Conservation (phyloP, 2,797 vertebrate species). For the Sebastes miniatus region DNA sequence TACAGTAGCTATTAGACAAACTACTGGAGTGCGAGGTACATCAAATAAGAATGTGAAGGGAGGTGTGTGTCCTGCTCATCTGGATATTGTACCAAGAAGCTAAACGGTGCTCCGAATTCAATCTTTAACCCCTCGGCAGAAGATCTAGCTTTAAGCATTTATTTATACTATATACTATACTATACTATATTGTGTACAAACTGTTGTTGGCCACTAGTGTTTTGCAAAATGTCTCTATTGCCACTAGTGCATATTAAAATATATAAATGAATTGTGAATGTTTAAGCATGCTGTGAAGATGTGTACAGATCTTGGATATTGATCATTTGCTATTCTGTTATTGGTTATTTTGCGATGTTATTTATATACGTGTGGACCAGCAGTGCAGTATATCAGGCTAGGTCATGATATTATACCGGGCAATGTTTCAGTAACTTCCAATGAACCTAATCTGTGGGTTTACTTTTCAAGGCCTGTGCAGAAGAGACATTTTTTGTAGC, state of each 20-base stretch:
- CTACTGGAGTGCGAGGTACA: background rate
- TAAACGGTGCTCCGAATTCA: background rate
- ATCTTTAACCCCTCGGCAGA: background rate
- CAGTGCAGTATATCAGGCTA: background rate
- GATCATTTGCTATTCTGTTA: background rate
- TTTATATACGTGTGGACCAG: background rate
- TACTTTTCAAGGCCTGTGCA: background rate
- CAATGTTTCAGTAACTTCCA: background rate
- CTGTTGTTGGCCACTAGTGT: background rate
- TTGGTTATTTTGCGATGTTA: background rate
- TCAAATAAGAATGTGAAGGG: background rate
- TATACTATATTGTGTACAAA: too few relatives aligned
- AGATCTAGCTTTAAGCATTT: background rate
- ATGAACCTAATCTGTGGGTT: background rate
- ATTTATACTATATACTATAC: background rate
- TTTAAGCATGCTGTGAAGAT: background rate
- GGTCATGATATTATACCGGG: background rate
- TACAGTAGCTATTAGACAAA: fast-evolving
- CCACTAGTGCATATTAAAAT: background rate
- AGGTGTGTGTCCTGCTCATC: background rate
- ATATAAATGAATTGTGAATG: background rate
- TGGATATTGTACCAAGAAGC: background rate
- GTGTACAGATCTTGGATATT: background rate
- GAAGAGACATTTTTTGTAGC: background rate
- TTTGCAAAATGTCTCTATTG: background rate